Base-by-base conservation (phyloP, 2,797 vertebrate species). In the Lophius americanus region DNA sequence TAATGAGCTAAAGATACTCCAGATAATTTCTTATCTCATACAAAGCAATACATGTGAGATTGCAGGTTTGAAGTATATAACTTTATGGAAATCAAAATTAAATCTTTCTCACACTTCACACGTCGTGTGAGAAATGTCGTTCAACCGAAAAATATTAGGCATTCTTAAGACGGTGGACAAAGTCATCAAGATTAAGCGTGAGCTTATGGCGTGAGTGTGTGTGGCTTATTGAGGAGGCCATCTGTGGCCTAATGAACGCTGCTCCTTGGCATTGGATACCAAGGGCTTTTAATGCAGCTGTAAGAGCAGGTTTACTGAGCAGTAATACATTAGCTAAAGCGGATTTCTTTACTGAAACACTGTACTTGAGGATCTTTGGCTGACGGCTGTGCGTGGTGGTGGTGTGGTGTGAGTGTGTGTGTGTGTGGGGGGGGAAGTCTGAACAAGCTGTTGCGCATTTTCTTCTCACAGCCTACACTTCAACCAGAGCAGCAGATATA, bases 301-400 rank as follows among this genome's bases (percentile, higher is more conserved):
- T 82, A 93, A 83, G 89, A 83, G 81, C 86, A 86, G 92, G 87
- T 93, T 92, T 93, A 89, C 86, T 39, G 84, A 90, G 85, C 85
- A 90, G 89, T 78, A 82, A 90, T 87, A 92, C 91, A 91, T 92
- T 92, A 93, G 91, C 92, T 92, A 92, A 94, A 93, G 89, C 92
- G 91, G 90, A 93, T 92, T 93, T 93, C 87, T 91, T 92, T 90
- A 79, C 90, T 92, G 87, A 84, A 92, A 91, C 91, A 91, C 86
- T 85, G 83, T 71, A 90, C 88, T 92, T 88, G 88, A 93, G 84
- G 85, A 90, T 87, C 88, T 92, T 92, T 93, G 82, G 84, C 76
- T 85, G 78, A 68, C 81, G 78, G 68, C 52, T 71, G 62, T 56
- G 61, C 66, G 69, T 71, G 51, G 48, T 49, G 46, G 10, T 9